Evolutionary conservation across 2,888 invertebrate genomes (phyloP), one percentile per base, ranked within the genome.

Genomic region (Lucinisca nassula): DNA sequence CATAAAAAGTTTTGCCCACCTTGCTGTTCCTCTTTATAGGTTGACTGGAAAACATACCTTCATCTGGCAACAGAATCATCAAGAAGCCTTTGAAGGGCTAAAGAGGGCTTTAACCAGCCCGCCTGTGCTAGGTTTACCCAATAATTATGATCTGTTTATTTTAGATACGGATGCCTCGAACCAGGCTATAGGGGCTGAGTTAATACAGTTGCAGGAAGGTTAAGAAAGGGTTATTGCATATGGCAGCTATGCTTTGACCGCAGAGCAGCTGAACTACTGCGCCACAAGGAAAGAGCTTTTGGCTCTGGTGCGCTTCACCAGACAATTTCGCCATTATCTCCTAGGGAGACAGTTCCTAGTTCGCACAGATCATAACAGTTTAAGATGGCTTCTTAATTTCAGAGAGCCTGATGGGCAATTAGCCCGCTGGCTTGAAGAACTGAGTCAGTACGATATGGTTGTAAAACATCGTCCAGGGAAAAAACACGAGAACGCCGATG

Each of bases 231-330:
- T 67, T 17, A 67, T 67, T 67, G 67, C 67, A 2, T 67, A 67
- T 67, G 67, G 67, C 2, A 67, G 67, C n/a, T 67, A 67, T 35
- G 21, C 67, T 67, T 21, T 67, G 6, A 35, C 67, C 6, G 35
- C 67, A 32, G 67, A 67, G 24, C 67, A 67, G 67, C 32, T 67
- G 35, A 67, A 67, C 21, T 67, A 67, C 17, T 67, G 67, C 67
- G 35, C 67, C 10, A 67, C 67, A 4, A 21, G 67, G 35, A 67
- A 67, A 35, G 67, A 67, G 6, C 35, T 67, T 17, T 24, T 67
- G 1, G 67, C 67, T 35, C 4, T 67, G 35, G 35, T 67, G 24
- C 67, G 67, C 17, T 67, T 67, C 30, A 67, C 67, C 1, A 32
- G 67, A 35, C 67, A 67, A 21, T 67, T 35, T 24, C 8, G 67